Percentiles rank a stretch among this genome's conserved stretches.
Conservation (phyloP, 2,888 invertebrate species). For the Tryphoninae sp. region DNA sequence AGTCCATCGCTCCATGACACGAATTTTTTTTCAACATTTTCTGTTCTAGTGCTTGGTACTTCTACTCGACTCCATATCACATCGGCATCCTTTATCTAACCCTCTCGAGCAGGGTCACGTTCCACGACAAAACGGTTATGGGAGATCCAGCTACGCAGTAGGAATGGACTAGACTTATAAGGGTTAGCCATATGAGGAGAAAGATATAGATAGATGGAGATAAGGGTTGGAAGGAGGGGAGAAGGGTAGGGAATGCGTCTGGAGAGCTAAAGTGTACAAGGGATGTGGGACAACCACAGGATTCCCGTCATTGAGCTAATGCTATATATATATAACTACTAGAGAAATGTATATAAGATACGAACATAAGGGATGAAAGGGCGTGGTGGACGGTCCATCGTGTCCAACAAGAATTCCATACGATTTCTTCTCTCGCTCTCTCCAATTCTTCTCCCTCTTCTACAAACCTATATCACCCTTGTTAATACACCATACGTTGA, state of each 20-base stretch:
- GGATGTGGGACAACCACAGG: conserved; percentile 49
- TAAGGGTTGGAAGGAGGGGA: conserved; percentile 5
- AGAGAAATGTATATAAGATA: conserved; percentile 11
- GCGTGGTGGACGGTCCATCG: conserved; percentile 64
- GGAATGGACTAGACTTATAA: conserved; percentile 43
- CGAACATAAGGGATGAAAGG: conserved; percentile 42
- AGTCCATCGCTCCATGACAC: too few species aligned
- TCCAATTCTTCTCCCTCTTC: conserved; percentile 18
- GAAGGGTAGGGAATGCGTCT: conserved; percentile 29
- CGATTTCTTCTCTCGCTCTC: conserved; percentile 48
- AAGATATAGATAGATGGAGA: conserved; percentile 24
- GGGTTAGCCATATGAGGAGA: conserved; percentile 28
- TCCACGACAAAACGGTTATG: conserved; percentile 37
- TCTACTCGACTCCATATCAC: conserved; percentile 1
- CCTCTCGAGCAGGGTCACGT: conserved; percentile 44
- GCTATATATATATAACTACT: conserved; percentile 21
- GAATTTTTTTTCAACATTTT: background rate
- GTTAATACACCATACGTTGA: conserved; percentile 70
- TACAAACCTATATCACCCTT: conserved; percentile 64
- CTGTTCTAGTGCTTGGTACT: background rate
- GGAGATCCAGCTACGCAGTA: conserved; percentile 15
- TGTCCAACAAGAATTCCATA: conserved; percentile 70
- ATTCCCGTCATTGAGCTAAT: conserved; percentile 52
- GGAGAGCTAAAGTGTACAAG: conserved; percentile 48
- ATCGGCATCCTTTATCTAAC: conserved; percentile 13